Evolutionary conservation across 2,113 vertebrate species (phyloP).

Genomic region (Rattus rattus): DNA sequence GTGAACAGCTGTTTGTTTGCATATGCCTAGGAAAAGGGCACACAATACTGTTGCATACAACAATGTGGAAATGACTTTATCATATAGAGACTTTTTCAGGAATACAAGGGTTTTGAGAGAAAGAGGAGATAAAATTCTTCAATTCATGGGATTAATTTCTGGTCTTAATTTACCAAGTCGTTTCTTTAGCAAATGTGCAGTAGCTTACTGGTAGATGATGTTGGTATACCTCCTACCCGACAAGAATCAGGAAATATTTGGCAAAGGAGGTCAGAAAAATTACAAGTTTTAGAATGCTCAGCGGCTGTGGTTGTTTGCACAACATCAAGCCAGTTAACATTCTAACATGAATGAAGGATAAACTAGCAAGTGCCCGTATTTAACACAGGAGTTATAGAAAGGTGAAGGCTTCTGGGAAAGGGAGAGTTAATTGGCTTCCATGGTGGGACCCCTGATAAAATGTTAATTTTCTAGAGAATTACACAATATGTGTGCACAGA

Average conservation of each 20-base stretch:
- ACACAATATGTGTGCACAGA: not conserved
- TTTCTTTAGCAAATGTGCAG: not conserved
- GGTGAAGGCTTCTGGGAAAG: not conserved
- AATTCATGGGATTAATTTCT: not conserved
- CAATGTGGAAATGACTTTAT: not conserved
- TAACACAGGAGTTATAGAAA: not conserved
- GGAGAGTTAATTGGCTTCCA: not conserved
- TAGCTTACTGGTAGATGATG: not conserved
- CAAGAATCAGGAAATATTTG: no score
- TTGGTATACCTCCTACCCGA: no score
- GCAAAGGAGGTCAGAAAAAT: not conserved
- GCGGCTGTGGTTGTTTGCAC: not conserved
- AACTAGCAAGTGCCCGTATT: no score
- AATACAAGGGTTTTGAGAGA: not conserved
- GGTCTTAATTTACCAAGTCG: not conserved
- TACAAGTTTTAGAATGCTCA: not conserved
- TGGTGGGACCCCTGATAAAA: not conserved
- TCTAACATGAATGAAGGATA: no score
- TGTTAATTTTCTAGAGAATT: not conserved
- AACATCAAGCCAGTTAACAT: not conserved
- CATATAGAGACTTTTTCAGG: rapidly evolving
- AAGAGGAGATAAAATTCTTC: not conserved
- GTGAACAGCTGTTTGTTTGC: not conserved
- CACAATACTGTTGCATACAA: not conserved
- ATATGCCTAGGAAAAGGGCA: not conserved